These are phyloP conservation scores for Uria aalge DNA, from an alignment of 2,113 vertebrate species.

Conservation along the genomic window DNA sequence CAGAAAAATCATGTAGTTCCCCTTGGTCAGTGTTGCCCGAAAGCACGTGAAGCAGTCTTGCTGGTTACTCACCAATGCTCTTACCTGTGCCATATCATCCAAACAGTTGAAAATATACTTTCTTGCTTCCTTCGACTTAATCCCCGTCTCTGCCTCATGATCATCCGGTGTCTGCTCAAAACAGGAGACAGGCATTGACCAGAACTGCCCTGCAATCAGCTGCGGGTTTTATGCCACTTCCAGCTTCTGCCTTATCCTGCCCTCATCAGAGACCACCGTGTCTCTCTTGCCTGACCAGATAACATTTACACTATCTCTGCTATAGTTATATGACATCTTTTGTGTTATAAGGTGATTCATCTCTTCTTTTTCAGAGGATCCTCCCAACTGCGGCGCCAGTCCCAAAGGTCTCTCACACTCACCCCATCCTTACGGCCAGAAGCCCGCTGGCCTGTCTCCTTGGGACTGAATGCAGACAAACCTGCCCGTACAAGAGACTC, in stretches of 20 bases:
- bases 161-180: conserved; percentile 88
- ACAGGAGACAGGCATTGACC: conserved; percentile 46
- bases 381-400: neutral
- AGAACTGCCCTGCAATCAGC: neutral
- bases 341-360: neutral
- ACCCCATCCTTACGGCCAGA: neutral
- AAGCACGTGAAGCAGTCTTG: neutral
- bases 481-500: accelerated
- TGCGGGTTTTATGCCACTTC: neutral
- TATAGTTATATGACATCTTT: neutral
- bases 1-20: neutral
- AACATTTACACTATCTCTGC: neutral
- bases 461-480: neutral
- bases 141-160: conserved; percentile 93
- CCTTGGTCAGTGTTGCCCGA: neutral
- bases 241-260: neutral
- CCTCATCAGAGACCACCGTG: neutral
- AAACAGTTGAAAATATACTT: conserved; percentile 99
- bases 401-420: neutral
- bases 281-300: neutral
- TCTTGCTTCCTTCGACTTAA: conserved; percentile 96
- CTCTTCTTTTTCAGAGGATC: neutral
- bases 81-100: conserved; percentile 98
- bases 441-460: neutral
- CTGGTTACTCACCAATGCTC: conserved; percentile 24